phyloP scores from a whole-genome alignment of 2,797 vertebrate genomes.

The Halcyon badia region DNA sequence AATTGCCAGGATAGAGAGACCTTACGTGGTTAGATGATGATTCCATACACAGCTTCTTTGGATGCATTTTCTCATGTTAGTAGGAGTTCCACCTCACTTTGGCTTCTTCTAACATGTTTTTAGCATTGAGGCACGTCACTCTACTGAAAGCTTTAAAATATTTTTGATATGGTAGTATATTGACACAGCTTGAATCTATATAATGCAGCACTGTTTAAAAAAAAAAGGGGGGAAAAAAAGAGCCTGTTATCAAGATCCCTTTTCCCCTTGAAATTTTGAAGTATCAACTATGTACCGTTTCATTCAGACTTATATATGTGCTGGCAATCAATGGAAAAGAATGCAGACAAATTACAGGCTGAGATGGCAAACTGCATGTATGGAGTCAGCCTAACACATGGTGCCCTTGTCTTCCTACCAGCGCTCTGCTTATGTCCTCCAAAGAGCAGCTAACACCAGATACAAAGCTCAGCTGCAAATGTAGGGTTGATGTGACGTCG shows the following conservation, averaged over 20 bases:
- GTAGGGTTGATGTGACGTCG: background rate
- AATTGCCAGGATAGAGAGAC: background rate
- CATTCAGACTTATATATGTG: background rate
- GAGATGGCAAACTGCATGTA: background rate
- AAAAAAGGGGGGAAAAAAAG: background rate
- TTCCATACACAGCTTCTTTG: background rate
- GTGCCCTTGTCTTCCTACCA: background rate
- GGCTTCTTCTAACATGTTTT: background rate
- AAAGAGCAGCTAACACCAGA: background rate
- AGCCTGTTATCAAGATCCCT: background rate
- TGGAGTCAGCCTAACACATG: fast-evolving
- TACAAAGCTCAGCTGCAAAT: background rate
- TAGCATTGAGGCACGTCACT: slow-evolving; percentile 17
- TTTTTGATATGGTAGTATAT: background rate
- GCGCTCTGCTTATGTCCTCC: background rate
- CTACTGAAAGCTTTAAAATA: background rate
- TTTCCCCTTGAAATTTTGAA: background rate
- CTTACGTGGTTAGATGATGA: background rate
- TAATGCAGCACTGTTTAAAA: background rate
- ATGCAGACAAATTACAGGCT: background rate
- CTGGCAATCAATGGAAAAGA: background rate
- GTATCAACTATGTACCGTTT: background rate
- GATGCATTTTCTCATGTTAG: background rate
- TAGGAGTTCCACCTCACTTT: background rate
- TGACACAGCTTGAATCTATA: slow-evolving; percentile 30